phyloP scores from a whole-genome alignment of 2,888 invertebrate genomes.

The Bombyx huttoni region DNA sequence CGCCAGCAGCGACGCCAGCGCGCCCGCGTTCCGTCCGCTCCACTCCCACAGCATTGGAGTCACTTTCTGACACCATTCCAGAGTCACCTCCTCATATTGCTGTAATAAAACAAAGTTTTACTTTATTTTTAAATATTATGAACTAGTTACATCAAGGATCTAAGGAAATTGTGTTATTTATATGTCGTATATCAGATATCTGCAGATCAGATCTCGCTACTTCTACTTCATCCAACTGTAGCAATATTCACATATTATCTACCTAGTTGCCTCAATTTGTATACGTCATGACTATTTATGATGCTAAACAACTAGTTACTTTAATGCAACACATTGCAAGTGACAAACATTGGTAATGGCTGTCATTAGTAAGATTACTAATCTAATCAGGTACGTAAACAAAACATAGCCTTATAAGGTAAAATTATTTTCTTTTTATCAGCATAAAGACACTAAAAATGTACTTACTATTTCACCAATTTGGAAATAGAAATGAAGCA shows the following conservation, averaged over 20 bases:
- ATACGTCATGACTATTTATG: too few species aligned
- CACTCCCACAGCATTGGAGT: conserved; percentile 78
- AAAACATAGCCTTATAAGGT: too few species aligned
- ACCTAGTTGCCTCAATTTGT: too few species aligned
- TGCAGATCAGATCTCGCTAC: too few species aligned
- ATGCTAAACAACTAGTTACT: too few species aligned
- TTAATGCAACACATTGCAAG: neutral
- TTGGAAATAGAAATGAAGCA: conserved; percentile 79
- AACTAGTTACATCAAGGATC: too few species aligned
- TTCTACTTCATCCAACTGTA: too few species aligned
- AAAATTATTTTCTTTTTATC: too few species aligned
- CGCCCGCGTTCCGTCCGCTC: conserved; percentile 83
- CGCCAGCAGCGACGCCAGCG: conserved; percentile 83
- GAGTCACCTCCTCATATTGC: conserved; percentile 31
- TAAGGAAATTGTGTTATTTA: too few species aligned
- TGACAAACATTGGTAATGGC: neutral
- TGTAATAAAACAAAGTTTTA: conserved; percentile 6
- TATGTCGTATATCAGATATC: too few species aligned
- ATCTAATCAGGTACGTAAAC: neutral
- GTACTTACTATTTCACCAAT: conserved; percentile 47
- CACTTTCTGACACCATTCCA: conserved; percentile 45
- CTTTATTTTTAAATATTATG: too few species aligned
- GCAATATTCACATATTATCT: too few species aligned
- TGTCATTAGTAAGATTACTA: neutral
- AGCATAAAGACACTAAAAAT: neutral